Evolutionary conservation across 2,113 vertebrate species (phyloP), one percentile per base, ranked within the genome.

Genomic region (Hydropotes inermis): DNA sequence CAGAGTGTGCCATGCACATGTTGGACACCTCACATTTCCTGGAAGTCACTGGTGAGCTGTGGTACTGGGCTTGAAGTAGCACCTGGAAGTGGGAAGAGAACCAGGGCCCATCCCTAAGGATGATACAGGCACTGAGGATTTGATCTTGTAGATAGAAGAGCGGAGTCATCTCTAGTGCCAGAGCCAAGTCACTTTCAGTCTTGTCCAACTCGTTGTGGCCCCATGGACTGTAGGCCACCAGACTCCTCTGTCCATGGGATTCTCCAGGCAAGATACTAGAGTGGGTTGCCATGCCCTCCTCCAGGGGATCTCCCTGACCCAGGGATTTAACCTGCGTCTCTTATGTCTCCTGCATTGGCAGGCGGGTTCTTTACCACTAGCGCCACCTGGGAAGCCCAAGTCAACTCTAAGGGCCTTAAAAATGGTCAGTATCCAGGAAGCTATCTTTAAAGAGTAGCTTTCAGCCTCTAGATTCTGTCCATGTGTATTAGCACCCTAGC

Each of bases 321-420:
- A 23, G n/a, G n/a, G n/a, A 21, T 11, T 0, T 2, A 70, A 39
- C 19, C n/a, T 70, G 67, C 1, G 0, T 12, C 67, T 70, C n/a
- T 30, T 61, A 70, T 36, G 10, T 70, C n/a, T 70, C 67, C n/a
- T 70, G 19, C 67, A 39, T 23, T 39, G 19, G n/a, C 21, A 70
- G 19, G 67, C 23, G 19, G 5, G n/a, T 39, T 70, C 67, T 39
- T 70, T 70, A 23, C 67, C 67, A 70, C 19, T 70, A 70, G 64
- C 1, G 0, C 64, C n/a, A 70, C n/a, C n/a, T 36, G 64, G 64
- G 64, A 70, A 70, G 5, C 19, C n/a, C 0, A 0, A 79, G 15
- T 79, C 76, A 47, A 47, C 76, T 47, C 76, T 79, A 79, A 47
- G 43, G 43, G 43, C 27, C 43, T 10, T 79, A 79, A 79, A 79